phyloP scores from a whole-genome alignment of 2,797 vertebrate genomes.

The Rhincodon typus region DNA sequence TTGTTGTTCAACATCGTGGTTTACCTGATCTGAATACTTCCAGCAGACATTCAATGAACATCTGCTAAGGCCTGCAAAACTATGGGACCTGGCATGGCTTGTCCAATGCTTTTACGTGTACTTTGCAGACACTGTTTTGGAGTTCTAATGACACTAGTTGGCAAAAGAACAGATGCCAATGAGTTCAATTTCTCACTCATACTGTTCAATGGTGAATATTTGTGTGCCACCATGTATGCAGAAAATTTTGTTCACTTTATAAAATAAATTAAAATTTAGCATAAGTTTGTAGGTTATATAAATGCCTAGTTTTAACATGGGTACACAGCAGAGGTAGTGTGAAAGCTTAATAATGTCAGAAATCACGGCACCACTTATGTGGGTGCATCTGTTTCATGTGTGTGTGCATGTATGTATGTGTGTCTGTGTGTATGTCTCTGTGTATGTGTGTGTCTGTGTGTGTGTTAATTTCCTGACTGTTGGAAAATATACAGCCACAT shows the following conservation, averaged over 20 bases:
- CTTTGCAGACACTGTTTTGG: not conserved
- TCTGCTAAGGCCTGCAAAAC: not conserved
- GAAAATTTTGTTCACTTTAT: not conserved
- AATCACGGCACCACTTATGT: not conserved
- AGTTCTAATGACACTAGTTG: not conserved
- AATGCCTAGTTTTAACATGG: not conserved
- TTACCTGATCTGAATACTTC: not conserved
- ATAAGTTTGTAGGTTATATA: not conserved
- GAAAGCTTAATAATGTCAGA: not conserved
- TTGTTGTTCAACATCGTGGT: not conserved
- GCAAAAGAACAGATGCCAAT: not conserved
- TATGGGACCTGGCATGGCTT: not conserved
- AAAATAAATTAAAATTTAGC: not conserved
- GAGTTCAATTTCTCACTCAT: not conserved
- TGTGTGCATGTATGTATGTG: not conserved
- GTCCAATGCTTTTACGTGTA: not conserved
- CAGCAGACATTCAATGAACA: not conserved
- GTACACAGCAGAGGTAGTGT: not conserved
- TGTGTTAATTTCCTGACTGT: too few species aligned
- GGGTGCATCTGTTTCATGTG: slow-evolving; percentile 1
- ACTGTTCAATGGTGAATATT: not conserved
- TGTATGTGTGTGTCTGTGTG: not conserved
- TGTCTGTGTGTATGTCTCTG: not conserved
- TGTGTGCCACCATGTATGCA: not conserved
- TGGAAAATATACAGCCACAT: not conserved